Conservation (phyloP, 1,140 invertebrate species). For the Solenopsis invicta region DNA sequence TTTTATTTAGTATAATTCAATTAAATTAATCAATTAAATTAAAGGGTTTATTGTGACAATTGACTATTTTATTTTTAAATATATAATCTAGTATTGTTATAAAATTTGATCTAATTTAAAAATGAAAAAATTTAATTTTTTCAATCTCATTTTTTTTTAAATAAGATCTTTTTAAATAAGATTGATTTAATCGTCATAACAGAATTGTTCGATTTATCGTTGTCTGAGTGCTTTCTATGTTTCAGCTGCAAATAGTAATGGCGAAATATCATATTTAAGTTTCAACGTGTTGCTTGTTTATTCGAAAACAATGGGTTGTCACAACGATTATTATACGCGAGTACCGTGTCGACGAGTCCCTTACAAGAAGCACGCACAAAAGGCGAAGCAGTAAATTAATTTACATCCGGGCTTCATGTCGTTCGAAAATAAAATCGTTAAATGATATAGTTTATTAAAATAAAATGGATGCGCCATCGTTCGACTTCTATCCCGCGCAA, state of each 20-base stretch:
- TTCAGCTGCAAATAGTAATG: neutral
- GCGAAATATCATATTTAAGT: conserved; percentile 23
- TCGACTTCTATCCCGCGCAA: neutral
- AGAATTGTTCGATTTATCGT: conserved; percentile 19
- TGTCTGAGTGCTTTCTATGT: neutral
- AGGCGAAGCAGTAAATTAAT: conserved; percentile 46
- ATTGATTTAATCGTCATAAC: neutral
- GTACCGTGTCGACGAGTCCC: neutral
- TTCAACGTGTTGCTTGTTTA: conserved; percentile 15
- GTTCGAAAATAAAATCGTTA: conserved; percentile 40
- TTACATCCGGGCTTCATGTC: neutral
- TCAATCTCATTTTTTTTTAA: neutral
- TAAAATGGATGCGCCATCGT: conserved; percentile 22
- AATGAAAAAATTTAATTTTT: neutral
- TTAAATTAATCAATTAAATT: neutral
- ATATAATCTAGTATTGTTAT: neutral
- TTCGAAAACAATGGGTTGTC: conserved; percentile 39
- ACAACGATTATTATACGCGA: neutral
- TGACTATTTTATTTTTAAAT: conserved; percentile 25
- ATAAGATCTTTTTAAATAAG: conserved; percentile 1
- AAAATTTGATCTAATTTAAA: neutral
- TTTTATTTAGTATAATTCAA: neutral
- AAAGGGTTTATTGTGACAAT: neutral
- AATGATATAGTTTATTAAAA: conserved; percentile 58
- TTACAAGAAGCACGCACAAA: conserved; percentile 22